Percentiles rank a stretch among this genome's conserved stretches.
phyloP scores from a whole-genome alignment of 2,888 invertebrate genomes.

The Zootermopsis nevadensis region DNA sequence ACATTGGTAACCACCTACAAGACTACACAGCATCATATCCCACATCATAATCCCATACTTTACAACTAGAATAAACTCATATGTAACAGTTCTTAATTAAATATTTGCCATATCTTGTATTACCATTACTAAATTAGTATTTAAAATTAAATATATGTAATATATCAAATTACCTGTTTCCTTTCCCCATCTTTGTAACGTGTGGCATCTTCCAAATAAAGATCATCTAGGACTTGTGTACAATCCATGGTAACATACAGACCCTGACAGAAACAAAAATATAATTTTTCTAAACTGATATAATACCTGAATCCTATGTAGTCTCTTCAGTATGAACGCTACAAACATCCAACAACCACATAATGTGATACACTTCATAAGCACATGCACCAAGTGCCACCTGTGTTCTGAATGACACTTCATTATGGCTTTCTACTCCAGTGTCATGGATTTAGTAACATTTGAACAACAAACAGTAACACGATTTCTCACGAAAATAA shows the following conservation, averaged over 20 bases:
- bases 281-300: neutral
- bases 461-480: too few species aligned
- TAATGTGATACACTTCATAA: too few species aligned
- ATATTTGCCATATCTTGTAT: neutral
- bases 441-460: too few species aligned
- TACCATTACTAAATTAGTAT: neutral
- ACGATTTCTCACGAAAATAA: too few species aligned
- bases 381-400: too few species aligned
- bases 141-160: neutral
- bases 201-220: neutral
- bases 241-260: constrained; percentile 2
- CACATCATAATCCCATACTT: neutral
- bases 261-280: neutral
- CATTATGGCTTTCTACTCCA: too few species aligned
- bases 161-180: constrained; percentile 8
- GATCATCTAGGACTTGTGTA: constrained; percentile 17
- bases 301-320: too few species aligned
- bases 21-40: neutral
- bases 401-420: too few species aligned
- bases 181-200: neutral
- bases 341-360: too few species aligned
- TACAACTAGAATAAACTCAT: too few species aligned
- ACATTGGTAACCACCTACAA: neutral
- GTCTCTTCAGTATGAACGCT: too few species aligned
- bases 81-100: too few species aligned